These are phyloP conservation scores for Lytechinus pictus DNA, from an alignment of 35 echinoderm and acorn worm species.

Conservation along the genomic window DNA sequence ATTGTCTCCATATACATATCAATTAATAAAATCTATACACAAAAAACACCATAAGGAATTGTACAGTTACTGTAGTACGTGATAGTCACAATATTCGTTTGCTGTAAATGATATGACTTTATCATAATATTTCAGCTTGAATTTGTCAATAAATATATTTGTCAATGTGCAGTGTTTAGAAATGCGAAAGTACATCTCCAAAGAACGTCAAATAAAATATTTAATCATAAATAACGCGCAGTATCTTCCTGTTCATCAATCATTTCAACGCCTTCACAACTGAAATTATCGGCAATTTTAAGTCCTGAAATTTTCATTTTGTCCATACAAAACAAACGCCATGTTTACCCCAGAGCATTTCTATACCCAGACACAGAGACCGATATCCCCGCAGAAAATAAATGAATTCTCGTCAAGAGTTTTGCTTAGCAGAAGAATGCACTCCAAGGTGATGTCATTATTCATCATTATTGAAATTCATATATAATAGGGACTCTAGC, in stretches of 20 bases:
- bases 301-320: neutral
- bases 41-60: constrained; percentile 40
- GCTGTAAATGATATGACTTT: neutral
- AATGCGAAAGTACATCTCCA: neutral
- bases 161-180: neutral
- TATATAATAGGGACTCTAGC: neutral
- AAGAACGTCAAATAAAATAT: neutral
- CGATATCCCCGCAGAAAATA: neutral
- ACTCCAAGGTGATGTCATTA: neutral
- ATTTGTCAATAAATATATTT: neutral
- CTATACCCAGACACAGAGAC: neutral
- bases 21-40: constrained; percentile 53
- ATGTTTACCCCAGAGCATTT: neutral
- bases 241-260: neutral
- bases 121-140: constrained; percentile 40
- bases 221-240: neutral
- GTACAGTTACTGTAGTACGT: neutral
- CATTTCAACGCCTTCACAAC: neutral
- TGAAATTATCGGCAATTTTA: neutral
- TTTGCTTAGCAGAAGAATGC: neutral
- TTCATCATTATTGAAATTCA: neutral
- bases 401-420: neutral
- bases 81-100: neutral
- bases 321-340: neutral
- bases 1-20: constrained; percentile 49